Evolutionary conservation across 2,888 invertebrate species (phyloP).

Genomic region (Spisula solida): DNA sequence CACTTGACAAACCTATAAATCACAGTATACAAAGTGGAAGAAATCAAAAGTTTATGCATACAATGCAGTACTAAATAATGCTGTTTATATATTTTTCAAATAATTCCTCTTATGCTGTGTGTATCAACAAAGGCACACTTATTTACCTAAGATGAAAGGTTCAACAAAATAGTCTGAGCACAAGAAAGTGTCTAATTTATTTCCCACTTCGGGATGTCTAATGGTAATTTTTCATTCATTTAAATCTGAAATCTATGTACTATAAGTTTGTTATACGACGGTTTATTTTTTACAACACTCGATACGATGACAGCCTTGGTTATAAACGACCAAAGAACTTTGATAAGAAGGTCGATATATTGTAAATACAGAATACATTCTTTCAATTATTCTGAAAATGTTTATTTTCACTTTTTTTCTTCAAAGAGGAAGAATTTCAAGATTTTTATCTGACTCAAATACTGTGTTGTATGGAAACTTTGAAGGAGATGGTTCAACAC

Average conservation of each 20-base stretch:
- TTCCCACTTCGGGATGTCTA: neutral
- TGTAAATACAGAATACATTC: neutral
- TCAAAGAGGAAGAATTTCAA: neutral
- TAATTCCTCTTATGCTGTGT: neutral
- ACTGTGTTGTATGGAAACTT: neutral
- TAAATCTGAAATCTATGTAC: neutral
- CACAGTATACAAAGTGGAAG: neutral
- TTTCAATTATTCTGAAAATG: neutral
- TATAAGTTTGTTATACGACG: neutral
- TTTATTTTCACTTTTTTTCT: conserved; percentile 16
- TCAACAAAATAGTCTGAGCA: neutral
- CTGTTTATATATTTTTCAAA: neutral
- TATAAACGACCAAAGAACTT: conserved; percentile 3
- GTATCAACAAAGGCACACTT: neutral
- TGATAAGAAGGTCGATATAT: neutral
- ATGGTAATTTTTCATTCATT: conserved; percentile 39
- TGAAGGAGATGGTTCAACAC: neutral
- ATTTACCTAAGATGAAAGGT: conserved; percentile 21
- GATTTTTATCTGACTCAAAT: neutral
- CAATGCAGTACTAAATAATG: neutral
- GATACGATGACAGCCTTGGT: neutral
- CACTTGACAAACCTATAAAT: neutral
- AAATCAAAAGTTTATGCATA: neutral
- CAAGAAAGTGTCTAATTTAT: conserved; percentile 19
- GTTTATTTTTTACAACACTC: neutral